Evolutionary conservation across 92 coral and sea anemone species (phyloP).

Genomic region (Parazoanthus darwini): DNA sequence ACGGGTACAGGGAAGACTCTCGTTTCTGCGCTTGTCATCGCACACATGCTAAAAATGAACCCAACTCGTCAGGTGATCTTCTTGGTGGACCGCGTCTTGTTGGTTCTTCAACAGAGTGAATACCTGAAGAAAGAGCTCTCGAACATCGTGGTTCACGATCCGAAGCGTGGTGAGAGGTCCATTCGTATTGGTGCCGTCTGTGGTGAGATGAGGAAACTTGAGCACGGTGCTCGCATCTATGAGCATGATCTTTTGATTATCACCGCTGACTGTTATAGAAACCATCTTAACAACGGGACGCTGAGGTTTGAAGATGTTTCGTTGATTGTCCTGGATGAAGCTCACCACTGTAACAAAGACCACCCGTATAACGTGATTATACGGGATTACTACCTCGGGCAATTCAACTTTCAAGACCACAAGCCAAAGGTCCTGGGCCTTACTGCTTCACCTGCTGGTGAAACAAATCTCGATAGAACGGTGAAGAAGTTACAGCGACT

Average conservation of each 20-base stretch:
- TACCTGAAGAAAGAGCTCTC: conserved; percentile 75
- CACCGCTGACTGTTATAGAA: conserved; percentile 89
- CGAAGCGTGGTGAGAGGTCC: conserved; percentile 47
- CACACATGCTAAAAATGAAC: conserved; percentile 71
- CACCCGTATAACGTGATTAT: conserved; percentile 90
- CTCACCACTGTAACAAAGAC: conserved; percentile 89
- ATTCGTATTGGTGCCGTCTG: conserved; percentile 90
- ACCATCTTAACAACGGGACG: conserved; percentile 88
- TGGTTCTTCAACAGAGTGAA: conserved; percentile 85
- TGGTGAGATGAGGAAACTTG: conserved; percentile 88
- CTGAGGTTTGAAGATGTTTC: conserved; percentile 86
- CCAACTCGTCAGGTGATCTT: conserved; percentile 92
- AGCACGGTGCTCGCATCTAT: conserved; percentile 74
- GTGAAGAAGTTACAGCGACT: conserved; percentile 74
- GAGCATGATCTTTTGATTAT: conserved; percentile 88
- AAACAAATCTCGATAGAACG: conserved; percentile 77
- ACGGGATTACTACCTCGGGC: conserved; percentile 81
- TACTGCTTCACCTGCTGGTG: conserved; percentile 89
- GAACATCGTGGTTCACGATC: conserved; percentile 50
- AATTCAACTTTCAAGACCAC: conserved; percentile 47
- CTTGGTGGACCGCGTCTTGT: conserved; percentile 86
- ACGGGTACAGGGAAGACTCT: conserved; percentile 94
- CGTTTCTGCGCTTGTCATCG: conserved; percentile 77
- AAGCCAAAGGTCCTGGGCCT: conserved; percentile 90
- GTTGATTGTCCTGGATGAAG: conserved; percentile 83